These are phyloP conservation scores for Pyrocoelia pectoralis DNA, from an alignment of 2,888 invertebrate genomes.

Conservation along the genomic window DNA sequence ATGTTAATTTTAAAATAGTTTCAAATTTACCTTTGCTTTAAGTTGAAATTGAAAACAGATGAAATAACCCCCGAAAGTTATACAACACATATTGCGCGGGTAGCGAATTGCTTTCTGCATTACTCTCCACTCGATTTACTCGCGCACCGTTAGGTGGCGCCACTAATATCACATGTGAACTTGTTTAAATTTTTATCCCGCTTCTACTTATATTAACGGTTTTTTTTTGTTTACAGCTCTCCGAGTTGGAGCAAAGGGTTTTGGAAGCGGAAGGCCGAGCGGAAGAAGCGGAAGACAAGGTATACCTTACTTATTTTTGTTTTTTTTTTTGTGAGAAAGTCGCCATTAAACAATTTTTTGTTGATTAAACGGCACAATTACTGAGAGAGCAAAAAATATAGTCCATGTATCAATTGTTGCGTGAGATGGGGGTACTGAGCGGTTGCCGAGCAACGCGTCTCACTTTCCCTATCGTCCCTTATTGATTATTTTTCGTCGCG, in stretches of 20 bases:
- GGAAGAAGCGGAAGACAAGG: constrained; percentile 95
- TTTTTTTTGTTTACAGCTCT: constrained; percentile 75
- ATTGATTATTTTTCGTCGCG: constrained; percentile 62
- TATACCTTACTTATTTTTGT: constrained; percentile 61
- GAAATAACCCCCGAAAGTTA: constrained; percentile 8
- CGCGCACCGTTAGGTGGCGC: constrained; percentile 16
- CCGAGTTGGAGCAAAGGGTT: constrained; percentile 92
- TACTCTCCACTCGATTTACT: neutral
- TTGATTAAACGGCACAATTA: too few relatives aligned
- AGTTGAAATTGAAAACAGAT: too few relatives aligned
- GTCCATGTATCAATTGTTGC: constrained; percentile 34
- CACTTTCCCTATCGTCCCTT: constrained; percentile 60
- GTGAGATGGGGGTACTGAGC: constrained; percentile 39
- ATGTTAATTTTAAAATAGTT: too few relatives aligned
- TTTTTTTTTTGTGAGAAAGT: too few relatives aligned
- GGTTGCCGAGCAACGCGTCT: constrained; percentile 57
- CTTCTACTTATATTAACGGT: neutral
- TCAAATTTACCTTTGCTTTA: too few relatives aligned
- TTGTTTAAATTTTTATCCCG: too few relatives aligned
- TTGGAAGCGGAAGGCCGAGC: constrained; percentile 92
- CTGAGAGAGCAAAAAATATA: too few relatives aligned
- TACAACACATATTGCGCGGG: constrained; percentile 18
- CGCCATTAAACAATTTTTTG: neutral
- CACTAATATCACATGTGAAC: neutral
- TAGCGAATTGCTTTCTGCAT: neutral